Base-by-base conservation (phyloP, 2,888 invertebrate genomes). In the Pristionchus fissidentatus region DNA sequence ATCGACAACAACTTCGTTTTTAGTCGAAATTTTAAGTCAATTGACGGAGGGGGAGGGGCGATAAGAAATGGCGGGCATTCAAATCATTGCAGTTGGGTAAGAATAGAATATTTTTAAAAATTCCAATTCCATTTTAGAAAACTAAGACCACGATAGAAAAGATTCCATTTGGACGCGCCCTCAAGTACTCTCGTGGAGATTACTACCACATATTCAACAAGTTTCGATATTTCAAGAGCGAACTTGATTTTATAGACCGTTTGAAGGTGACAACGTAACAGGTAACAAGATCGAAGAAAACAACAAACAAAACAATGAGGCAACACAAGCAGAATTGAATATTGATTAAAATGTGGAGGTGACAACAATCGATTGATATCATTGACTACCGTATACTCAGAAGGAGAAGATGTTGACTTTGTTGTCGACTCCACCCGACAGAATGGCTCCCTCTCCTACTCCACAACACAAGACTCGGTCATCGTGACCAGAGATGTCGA, bases 401-500 rank as follows among this genome's bases (percentile, higher is more conserved):
- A 82, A 82, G 38, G 66, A 49, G 82, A 93, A 94, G 77, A 93
- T 92, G 93, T 97, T 95, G 81, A 99, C 94, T 66, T 96, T 95
- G 93, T 97, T 97, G 93, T 99, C 99, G 52, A 96, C 95, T 19
- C 97, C 96, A 49, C 98, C 98, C 85, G 97, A 97, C 85, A 97
- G 94, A 86, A 99, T 95, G 82, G 55, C 32, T 70, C 55, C 82
- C 19, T 70, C 38, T 52, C 70, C 66, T 19, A 82, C 82, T 52
- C 49, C 66, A 46, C 46, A 49, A 92, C 96, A 95, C 80, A 99
- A 94, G 8, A 97, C 96, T 93, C 93, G 97, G 91, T 97, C 97
- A 91, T 96, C 95, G 92, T 98, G 98, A 0, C 98, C 98, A 83
- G 95, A 95, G 89, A 99, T 94, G 92, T 98, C 97, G 93, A 96